These are phyloP conservation scores for Phrynocephalus guinanensis DNA, from an alignment of 2,797 vertebrate genomes.

Conservation along the genomic window DNA sequence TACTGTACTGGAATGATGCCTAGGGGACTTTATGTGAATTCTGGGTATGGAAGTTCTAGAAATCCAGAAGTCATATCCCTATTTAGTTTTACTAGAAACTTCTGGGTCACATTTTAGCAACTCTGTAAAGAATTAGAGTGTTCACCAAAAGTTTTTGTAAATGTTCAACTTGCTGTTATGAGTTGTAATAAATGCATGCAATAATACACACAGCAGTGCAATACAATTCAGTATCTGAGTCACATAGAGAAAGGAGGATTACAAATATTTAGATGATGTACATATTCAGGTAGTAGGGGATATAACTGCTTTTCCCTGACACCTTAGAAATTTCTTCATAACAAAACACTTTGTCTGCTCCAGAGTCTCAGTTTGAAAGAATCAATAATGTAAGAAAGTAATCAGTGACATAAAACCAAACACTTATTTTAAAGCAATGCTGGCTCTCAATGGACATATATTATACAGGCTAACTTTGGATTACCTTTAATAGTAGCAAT, in stretches of 20 bases:
- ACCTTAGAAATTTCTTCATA: background rate
- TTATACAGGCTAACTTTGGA: constrained; percentile 21
- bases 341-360: background rate
- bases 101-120: background rate
- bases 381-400: background rate
- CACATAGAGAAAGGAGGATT: background rate
- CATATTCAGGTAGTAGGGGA: background rate
- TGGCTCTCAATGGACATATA: background rate
- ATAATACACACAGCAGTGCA: background rate
- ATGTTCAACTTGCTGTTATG: background rate
- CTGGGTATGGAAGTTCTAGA: too few relatives aligned
- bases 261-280: background rate
- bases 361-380: background rate
- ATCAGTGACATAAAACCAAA: background rate
- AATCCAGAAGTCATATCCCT: background rate
- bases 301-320: background rate
- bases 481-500: constrained; percentile 85
- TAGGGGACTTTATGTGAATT: too few relatives aligned
- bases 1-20: too few relatives aligned
- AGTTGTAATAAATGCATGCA: background rate
- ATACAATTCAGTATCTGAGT: background rate
- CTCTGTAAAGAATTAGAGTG: background rate
- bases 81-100: background rate
- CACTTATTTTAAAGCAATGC: background rate
- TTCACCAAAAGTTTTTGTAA: background rate